These are phyloP conservation scores for Dione vanillae DNA, from an alignment of 2,888 invertebrate species.

Conservation along the genomic window DNA sequence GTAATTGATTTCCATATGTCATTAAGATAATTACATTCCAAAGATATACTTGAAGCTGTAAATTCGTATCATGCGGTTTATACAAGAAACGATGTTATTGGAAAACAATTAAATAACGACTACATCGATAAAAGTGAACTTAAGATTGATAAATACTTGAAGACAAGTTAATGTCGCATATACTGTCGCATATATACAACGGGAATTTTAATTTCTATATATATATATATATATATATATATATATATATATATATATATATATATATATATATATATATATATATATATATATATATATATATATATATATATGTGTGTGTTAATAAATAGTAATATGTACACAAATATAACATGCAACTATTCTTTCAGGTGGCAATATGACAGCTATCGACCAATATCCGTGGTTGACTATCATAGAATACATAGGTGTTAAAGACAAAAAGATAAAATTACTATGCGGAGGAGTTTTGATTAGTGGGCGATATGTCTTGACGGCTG, in stretches of 20 bases:
- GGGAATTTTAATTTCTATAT: too few species aligned
- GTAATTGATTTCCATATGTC: too few species aligned
- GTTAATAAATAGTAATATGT: too few species aligned
- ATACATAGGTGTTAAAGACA: constrained; percentile 57
- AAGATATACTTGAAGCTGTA: neutral
- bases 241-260: too few species aligned
- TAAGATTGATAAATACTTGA: too few species aligned
- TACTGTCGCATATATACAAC: too few species aligned
- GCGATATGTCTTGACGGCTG: constrained; percentile 82
- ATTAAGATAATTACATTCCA: neutral
- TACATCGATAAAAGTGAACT: neutral
- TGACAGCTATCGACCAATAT: constrained; percentile 77
- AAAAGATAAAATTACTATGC: constrained; percentile 65
- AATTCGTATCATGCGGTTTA: neutral
- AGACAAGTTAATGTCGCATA: too few species aligned
- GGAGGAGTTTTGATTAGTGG: constrained; percentile 80
- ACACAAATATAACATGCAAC: neutral
- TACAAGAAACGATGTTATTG: neutral
- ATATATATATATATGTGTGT: too few species aligned
- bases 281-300: too few species aligned
- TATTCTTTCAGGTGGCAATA: constrained; percentile 55
- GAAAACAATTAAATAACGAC: constrained; percentile 1
- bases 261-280: too few species aligned
- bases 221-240: too few species aligned
- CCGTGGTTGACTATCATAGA: constrained; percentile 82